Evolutionary conservation across 1,140 invertebrate genomes (phyloP), one percentile per base, ranked within the genome.

Genomic region (Magallana angulata): DNA sequence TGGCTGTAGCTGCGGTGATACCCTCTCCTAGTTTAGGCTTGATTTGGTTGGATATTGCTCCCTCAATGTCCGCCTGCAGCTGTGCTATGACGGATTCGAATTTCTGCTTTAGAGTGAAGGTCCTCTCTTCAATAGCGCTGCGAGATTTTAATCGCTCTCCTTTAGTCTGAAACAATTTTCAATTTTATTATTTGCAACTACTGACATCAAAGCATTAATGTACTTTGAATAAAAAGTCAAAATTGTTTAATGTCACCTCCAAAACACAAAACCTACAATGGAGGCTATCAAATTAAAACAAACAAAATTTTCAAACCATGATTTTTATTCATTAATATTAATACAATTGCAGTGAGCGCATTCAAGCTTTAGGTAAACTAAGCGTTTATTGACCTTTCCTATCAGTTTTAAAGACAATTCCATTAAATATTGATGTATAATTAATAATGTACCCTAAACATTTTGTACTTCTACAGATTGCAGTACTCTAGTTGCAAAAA

Each of bases 11-110:
- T 16, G 71, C 58, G 7, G 84, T 59, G n/a, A 87, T 80, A 16
- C 90, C 90, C 57, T 85, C 82, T 14, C 71, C 56, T 68, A 90
- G 59, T 57, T 89, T 87, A 9, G 84, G 76, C 18, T 36, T 57
- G 12, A 90, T 86, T 24, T 86, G 85, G 16, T 60, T 86, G 68
- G 62, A 57, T 30, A 90, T 84, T 57, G 81, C 82, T 11, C 60
- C n/a, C 18, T 59, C 62, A 7, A 88, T 76, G n/a, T 90, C 89
- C 5, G 48, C 16, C 18, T 36, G 36, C 18, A 90, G 56, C 3
- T 14, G 68, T 16, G 68, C 58, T 57, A 90, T 58, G 16, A 88
- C 18, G 5, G 89, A 87, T 7, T 82, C 56, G 12, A 90, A 82
- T 24, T 88, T 82, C 7, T 68, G 36, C 18, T 18, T 30, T 7